Conservation (phyloP, 2,797 vertebrate genomes). For the Coregonus sp. region DNA sequence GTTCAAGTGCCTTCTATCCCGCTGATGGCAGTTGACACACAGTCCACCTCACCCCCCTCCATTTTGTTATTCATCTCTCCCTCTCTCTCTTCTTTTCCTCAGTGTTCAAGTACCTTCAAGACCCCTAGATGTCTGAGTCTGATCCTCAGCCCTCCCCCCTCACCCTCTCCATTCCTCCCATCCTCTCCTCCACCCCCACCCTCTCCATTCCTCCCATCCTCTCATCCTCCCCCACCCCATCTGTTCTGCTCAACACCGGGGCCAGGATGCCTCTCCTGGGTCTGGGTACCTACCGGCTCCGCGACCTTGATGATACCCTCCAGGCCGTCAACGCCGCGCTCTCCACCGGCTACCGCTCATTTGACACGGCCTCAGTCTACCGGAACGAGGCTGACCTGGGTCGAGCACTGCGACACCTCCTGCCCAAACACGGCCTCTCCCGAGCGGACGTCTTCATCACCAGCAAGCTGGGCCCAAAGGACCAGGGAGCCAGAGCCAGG, state of each 20-base stretch:
- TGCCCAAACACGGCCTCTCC: slow-evolving; percentile 74
- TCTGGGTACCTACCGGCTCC: slow-evolving; percentile 79
- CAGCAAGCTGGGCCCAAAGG: slow-evolving; percentile 78
- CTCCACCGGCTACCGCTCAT: slow-evolving; percentile 78
- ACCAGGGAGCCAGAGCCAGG: slow-evolving; percentile 72
- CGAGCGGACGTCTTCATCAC: slow-evolving; percentile 16
- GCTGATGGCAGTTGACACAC: no score
- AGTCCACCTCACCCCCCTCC: no score
- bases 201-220: no score
- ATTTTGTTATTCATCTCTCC: no score
- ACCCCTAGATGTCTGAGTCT: no score
- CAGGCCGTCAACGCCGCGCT: slow-evolving; percentile 75
- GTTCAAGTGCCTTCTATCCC: no score
- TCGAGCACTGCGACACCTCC: slow-evolving; percentile 67
- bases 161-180: slow-evolving; percentile 32
- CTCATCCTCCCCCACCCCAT: neutral
- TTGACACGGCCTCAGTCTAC: slow-evolving; percentile 83
- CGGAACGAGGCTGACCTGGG: slow-evolving; percentile 77
- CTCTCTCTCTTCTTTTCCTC: no score
- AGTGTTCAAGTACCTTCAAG: no score
- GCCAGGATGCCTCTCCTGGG: slow-evolving; percentile 80
- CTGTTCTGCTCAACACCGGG: slow-evolving; percentile 71
- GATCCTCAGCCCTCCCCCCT: no score
- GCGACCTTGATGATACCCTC: slow-evolving; percentile 57
- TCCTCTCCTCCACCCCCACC: no score